phyloP scores from a whole-genome alignment of 2,797 vertebrate species.

The Xenopus petersii region DNA sequence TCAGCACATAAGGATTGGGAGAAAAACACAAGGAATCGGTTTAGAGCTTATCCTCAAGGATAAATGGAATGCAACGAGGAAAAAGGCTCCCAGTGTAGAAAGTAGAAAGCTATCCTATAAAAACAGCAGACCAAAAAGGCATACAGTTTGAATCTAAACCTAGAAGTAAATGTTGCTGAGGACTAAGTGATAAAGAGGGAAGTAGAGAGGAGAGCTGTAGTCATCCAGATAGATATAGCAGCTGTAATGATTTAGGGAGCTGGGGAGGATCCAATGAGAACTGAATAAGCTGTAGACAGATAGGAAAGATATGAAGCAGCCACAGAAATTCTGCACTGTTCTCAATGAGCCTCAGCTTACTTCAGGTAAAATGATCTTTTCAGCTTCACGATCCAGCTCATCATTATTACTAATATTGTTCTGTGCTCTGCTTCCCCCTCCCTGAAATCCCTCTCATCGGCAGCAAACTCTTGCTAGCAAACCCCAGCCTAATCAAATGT shows the following conservation, averaged over 20 bases:
- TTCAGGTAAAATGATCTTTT: slow-evolving; percentile 29
- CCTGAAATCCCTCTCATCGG: slow-evolving; percentile 8
- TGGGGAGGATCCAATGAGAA: slow-evolving; percentile 54
- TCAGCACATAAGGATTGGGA: slow-evolving; percentile 1
- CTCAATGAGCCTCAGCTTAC: slow-evolving; percentile 26
- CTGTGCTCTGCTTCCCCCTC: slow-evolving; percentile 21
- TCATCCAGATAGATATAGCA: slow-evolving; percentile 44
- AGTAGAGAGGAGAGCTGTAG: slow-evolving; percentile 40
- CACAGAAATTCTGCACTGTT: slow-evolving; percentile 33
- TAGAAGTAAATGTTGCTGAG: slow-evolving; percentile 24
- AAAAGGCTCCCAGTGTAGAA: not conserved
- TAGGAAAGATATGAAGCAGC: slow-evolving; percentile 20
- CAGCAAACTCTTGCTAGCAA: not conserved
- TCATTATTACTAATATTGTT: slow-evolving; percentile 18
- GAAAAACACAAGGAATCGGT: slow-evolving; percentile 14
- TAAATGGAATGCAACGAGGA: slow-evolving; percentile 19
- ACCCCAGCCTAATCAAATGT: slow-evolving; percentile 13
- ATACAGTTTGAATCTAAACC: not conserved
- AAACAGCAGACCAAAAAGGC: not conserved
- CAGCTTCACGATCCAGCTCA: slow-evolving; percentile 7
- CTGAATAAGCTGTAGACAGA: slow-evolving; percentile 24
- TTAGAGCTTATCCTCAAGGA: slow-evolving; percentile 38
- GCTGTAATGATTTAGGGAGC: slow-evolving; percentile 37
- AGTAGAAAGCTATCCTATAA: not conserved
- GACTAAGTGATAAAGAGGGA: slow-evolving; percentile 6